Conservation (phyloP, 2,797 vertebrate species). For the Hozukius guyotensis region DNA sequence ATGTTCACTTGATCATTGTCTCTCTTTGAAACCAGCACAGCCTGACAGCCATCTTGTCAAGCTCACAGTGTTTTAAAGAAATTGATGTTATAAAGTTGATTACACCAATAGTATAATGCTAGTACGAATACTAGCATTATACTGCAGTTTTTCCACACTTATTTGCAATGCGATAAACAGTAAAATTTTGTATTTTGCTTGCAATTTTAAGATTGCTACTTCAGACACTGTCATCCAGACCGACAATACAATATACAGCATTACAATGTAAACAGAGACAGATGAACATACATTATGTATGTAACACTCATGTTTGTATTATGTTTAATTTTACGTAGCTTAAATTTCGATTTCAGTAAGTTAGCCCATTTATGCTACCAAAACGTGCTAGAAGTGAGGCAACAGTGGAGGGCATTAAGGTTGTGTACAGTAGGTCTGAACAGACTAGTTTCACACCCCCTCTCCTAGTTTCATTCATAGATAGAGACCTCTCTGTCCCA, state of each 20-base stretch:
- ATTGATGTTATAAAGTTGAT: background rate
- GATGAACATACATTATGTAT: background rate
- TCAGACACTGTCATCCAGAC: background rate
- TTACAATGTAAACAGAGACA: background rate
- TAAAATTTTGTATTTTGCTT: background rate
- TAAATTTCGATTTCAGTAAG: background rate
- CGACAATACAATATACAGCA: background rate
- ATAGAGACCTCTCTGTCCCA: conserved; percentile 63
- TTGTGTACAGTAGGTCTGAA: conserved; percentile 1
- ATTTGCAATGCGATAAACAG: background rate
- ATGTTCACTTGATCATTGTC: background rate
- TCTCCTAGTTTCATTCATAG: conserved; percentile 48
- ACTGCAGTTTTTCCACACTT: background rate
- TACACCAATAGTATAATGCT: too few species aligned
- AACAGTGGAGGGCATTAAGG: background rate
- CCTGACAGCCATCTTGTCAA: background rate
- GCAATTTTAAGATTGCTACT: background rate
- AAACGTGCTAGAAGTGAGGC: background rate
- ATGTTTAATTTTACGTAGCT: background rate
- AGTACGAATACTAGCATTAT: too few species aligned
- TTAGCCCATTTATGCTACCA: background rate
- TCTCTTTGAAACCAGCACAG: background rate
- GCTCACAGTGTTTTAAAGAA: background rate
- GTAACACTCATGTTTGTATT: background rate
- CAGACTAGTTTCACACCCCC: conserved; percentile 19